These are phyloP conservation scores for Syngnathus typhle DNA, from an alignment of 2,113 vertebrate species.

Conservation along the genomic window DNA sequence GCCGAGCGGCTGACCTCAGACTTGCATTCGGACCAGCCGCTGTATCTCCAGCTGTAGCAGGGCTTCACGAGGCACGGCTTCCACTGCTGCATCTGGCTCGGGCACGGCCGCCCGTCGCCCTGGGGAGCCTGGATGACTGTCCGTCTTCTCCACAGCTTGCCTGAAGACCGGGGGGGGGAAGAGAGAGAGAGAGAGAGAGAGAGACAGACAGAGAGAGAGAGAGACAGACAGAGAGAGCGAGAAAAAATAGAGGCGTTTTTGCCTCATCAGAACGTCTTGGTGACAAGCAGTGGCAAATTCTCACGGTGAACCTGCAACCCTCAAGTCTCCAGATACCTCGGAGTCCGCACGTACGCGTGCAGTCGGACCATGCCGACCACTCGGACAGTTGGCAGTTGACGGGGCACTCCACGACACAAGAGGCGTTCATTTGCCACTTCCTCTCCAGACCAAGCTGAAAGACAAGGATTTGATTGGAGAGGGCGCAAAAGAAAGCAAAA, in stretches of 20 bases:
- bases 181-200: too few species aligned
- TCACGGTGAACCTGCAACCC: neutral
- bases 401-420: constrained; percentile 91
- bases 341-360: constrained; percentile 87
- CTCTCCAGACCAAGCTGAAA: constrained; percentile 86
- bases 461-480: neutral
- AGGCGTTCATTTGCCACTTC: constrained; percentile 89
- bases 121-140: constrained; percentile 85
- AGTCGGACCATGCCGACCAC: constrained; percentile 91
- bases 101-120: constrained; percentile 91
- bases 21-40: constrained; percentile 84
- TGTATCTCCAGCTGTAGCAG: constrained; percentile 89
- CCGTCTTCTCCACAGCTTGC: constrained; percentile 84
- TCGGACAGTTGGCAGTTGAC: constrained; percentile 96
- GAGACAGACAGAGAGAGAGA: too few species aligned
- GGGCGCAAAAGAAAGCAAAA: neutral
- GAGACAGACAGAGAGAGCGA: neutral
- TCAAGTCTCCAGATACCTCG: constrained; percentile 72
- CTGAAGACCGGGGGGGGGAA: constrained; percentile 66
- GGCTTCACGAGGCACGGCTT: constrained; percentile 93
- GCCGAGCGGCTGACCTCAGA: constrained; percentile 79
- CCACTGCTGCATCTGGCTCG: constrained; percentile 85
- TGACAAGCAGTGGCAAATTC: neutral
- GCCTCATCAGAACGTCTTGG: neutral
- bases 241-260: constrained; percentile 1